phyloP scores from a whole-genome alignment of 1,140 invertebrate species.

The Armadillidium nasatum region DNA sequence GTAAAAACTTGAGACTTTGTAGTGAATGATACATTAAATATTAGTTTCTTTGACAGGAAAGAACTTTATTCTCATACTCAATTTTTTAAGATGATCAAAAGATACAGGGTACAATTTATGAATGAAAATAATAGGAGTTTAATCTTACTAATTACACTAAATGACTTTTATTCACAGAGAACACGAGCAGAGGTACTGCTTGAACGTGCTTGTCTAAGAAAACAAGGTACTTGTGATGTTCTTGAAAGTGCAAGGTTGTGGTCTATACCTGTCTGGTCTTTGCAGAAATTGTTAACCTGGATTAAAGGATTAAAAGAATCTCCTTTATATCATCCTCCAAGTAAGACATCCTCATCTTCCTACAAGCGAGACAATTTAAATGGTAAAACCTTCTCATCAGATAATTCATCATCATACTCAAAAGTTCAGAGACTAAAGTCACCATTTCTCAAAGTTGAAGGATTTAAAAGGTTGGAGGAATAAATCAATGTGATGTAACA shows the following conservation, averaged over 20 bases:
- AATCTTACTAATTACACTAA: too few species aligned
- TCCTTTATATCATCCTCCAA: conserved; percentile 28
- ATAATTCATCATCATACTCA: neutral
- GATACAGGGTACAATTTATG: too few species aligned
- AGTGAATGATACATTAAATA: too few species aligned
- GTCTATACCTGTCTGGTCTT: conserved; percentile 40
- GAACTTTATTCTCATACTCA: too few species aligned
- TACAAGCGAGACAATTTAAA: too few species aligned
- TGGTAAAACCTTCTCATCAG: too few species aligned
- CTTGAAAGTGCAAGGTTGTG: conserved; percentile 37
- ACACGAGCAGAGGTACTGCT: conserved; percentile 38
- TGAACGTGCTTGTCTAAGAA: conserved; percentile 35
- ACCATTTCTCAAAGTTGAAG: neutral
- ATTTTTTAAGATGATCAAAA: too few species aligned
- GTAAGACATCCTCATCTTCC: neutral
- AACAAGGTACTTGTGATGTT: conserved; percentile 37
- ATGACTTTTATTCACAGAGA: conserved; percentile 21
- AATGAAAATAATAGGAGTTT: too few species aligned
- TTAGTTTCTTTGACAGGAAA: too few species aligned
- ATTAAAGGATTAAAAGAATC: conserved; percentile 30
- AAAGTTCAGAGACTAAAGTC: neutral
- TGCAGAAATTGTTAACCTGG: conserved; percentile 37
- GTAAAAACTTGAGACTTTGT: too few species aligned
- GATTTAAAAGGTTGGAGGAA: neutral
- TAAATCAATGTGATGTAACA: neutral